Evolutionary conservation across 2,888 invertebrate species (phyloP), one percentile per base, ranked within the genome.

Genomic region (Alentia gelatinosa): DNA sequence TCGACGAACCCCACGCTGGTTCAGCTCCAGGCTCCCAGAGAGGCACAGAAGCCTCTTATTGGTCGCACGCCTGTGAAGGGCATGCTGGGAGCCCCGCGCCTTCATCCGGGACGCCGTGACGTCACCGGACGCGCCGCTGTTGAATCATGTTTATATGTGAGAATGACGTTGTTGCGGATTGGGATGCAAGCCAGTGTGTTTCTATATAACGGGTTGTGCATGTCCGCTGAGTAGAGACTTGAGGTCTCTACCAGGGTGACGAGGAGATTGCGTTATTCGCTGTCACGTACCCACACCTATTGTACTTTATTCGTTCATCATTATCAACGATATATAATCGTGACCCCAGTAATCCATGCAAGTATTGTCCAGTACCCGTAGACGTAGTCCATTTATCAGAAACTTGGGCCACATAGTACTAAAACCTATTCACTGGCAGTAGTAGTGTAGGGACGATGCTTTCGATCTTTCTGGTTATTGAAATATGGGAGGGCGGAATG

Each of bases 51-150:
- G 23, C 79, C 79, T 79, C 1, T 35, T 35, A 39, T 19, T 15
- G 35, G 79, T 12, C 26, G n/a, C n/a, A n/a, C n/a, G 79, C 79
- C 79, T 39, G 39, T 79, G 79, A 79, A 35, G n/a, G 37, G 79
- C 79, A 79, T 79, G 79, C 79, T 79, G 79, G 79, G 79, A 79
- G 79, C 12, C 30, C 37, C n/a, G 79, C 79, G 79, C 79, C 35
- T 23, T 37, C 79, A 37, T 79, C 79, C 79, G 79, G 79, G n/a
- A 79, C 15, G 79, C 79, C 39, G 9, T 35, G 37, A 39, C 9
- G 39, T 79, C 23, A 35, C 35, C 37, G 79, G 39, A 39, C 35
- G 39, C 37, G 39, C 79, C 39, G 79, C 79, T 79, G 79, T 79
- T 79, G 79, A 79, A 79, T 35, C 74, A 19, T 79, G 79, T 79